Base-by-base conservation (phyloP, 1,140 invertebrate species). In the Cyphomyrmex costatus region DNA sequence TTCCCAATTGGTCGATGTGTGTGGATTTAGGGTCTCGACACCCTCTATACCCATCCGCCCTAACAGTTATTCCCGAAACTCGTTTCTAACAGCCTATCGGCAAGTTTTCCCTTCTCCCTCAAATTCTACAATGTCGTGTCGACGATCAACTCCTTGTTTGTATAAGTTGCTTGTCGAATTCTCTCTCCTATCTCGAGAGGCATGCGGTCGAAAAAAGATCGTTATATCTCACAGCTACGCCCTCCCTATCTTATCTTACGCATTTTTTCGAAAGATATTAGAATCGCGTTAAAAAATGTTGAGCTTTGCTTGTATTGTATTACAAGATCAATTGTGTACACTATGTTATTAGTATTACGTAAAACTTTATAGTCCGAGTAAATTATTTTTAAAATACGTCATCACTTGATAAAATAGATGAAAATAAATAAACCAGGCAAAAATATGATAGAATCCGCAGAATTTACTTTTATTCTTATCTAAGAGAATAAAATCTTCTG, bases 21-120 rank as follows among this genome's bases (percentile, higher is more conserved):
- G 86, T 56, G 24, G 66, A 27, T 88, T 86, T 83, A 73, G 85
- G 87, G 83, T 86, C 70, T 60, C 24, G 76, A 78, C 78, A 89
- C 73, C 73, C 87, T 78, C 24, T 27, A 8, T 66, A 3, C 19
- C 24, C 68, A 53, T 73, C 24, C 19, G n/a, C 19, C 56, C 84
- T 65, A 51, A 1, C 36, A 58, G 51, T 16, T 68, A 68, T 86
- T 71, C 66, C 71, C 73, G 53, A 30, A 82, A 88, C 78, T 80
- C 24, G 56, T 77, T 85, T 82, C 58, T 76, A 85, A 86, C 77
- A 88, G 33, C 65, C 71, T 58, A 88, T 49, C 70, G 49, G 16
- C 4, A 71, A 74, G 66, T 21, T 88, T 86, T 58, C 42, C 60
- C 53, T 71, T 60, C 16, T 36, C 58, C 19, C 36, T 24, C 12